Evolutionary conservation across 2,888 invertebrate species (phyloP).

Genomic region (Nudaria mundana): DNA sequence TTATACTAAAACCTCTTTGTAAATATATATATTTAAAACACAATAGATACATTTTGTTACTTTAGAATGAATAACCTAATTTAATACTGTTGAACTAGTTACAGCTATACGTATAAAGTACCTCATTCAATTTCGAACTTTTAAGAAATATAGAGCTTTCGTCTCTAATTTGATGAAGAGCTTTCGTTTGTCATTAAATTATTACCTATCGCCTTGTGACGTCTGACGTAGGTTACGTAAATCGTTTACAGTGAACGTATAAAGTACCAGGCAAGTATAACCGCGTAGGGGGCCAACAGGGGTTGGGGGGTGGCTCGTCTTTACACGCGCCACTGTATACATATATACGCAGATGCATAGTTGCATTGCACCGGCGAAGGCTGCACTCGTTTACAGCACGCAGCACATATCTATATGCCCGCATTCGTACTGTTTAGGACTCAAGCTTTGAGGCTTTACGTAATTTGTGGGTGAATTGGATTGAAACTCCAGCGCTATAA

Average conservation of each 20-base stretch:
- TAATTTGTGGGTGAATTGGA: constrained; percentile 70
- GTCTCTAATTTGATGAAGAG: too few relatives aligned
- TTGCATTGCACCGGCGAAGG: constrained; percentile 69
- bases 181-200: too few relatives aligned
- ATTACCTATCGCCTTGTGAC: too few relatives aligned
- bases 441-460: constrained; percentile 69
- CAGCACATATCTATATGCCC: constrained; percentile 41
- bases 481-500: constrained; percentile 52
- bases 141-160: too few relatives aligned
- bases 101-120: too few relatives aligned
- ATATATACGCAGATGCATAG: constrained; percentile 44
- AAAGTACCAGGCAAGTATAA: constrained; percentile 60
- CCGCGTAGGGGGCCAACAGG: constrained; percentile 30
- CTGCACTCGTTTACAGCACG: constrained; percentile 61
- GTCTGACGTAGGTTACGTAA: constrained; percentile 19
- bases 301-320: constrained; percentile 42
- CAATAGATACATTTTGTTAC: too few relatives aligned
- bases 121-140: too few relatives aligned
- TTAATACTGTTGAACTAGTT: too few relatives aligned
- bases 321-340: constrained; percentile 55
- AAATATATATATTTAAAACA: constrained; percentile 23
- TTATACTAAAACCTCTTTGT: too few relatives aligned
- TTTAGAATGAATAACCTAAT: too few relatives aligned
- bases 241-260: constrained; percentile 42
- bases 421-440: constrained; percentile 45